Evolutionary conservation across 37 sponge, comb jelly and placozoan genomes (phyloP).

Genomic region (Lycopodina hypogea): DNA sequence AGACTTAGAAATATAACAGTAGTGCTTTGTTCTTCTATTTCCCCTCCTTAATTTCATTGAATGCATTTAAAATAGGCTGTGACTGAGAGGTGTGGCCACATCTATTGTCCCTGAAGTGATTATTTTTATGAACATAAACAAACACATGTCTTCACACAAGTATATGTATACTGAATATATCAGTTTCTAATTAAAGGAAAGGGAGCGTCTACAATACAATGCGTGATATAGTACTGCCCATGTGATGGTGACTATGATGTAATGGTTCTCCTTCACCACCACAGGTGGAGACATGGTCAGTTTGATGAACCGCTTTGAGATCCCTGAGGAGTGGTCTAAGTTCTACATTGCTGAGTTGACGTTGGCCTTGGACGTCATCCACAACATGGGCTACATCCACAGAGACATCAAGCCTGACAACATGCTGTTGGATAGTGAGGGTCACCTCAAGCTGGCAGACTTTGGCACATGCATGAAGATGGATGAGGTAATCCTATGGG

Average conservation of each 20-base stretch:
- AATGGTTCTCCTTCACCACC: background rate
- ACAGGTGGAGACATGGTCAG: conserved; percentile 95
- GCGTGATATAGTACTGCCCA: background rate
- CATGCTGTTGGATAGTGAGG: conserved; percentile 87
- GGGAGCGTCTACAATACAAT: background rate
- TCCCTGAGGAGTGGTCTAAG: conserved; percentile 92
- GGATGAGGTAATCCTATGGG: conserved; percentile 50
- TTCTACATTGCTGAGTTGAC: conserved; percentile 95
- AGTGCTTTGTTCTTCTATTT: too few species aligned
- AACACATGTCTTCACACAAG: too few species aligned
- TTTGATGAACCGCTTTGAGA: conserved; percentile 89
- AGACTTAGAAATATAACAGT: too few species aligned
- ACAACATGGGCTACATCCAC: conserved; percentile 92
- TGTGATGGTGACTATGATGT: too few species aligned
- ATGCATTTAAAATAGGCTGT: too few species aligned
- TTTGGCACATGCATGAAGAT: conserved; percentile 97
- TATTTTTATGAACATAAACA: background rate
- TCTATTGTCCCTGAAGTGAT: too few species aligned
- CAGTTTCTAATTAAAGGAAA: too few species aligned
- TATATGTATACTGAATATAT: too few species aligned
- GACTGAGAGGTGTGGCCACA: too few species aligned
- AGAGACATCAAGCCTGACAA: conserved; percentile 99
- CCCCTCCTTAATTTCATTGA: too few species aligned
- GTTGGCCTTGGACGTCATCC: conserved; percentile 89
- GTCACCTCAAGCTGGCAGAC: conserved; percentile 97